Conservation (phyloP, 1,140 invertebrate genomes). For the Brachionus koreanus region DNA sequence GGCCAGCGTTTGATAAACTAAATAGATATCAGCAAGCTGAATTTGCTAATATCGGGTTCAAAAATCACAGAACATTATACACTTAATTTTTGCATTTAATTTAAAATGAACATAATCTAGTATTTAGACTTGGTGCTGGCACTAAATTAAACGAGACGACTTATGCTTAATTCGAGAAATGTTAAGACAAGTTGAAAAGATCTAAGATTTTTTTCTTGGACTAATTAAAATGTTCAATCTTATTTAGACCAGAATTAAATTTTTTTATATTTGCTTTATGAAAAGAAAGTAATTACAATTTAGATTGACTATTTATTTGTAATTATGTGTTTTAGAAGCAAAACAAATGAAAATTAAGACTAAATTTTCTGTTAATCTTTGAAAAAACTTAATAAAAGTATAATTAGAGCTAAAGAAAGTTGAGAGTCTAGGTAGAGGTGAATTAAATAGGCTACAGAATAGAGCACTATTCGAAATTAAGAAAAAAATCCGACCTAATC, state of each 20-base stretch:
- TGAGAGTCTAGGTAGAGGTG: neutral
- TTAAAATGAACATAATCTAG: no score
- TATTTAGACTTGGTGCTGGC: no score
- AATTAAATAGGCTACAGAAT: neutral
- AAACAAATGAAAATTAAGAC: neutral
- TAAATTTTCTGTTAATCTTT: conserved; percentile 4
- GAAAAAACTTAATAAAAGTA: neutral
- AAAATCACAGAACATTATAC: neutral
- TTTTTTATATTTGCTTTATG: neutral
- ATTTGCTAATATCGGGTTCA: neutral
- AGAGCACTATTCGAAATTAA: conserved; percentile 5
- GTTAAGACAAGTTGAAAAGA: neutral
- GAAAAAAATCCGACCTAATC: conserved; percentile 31
- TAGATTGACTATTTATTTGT: neutral
- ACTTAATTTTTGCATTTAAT: neutral
- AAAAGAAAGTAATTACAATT: neutral
- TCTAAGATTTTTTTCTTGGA: neutral
- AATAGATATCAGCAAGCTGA: neutral
- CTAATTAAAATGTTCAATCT: neutral
- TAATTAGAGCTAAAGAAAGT: neutral
- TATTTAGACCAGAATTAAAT: neutral
- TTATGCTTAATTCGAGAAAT: neutral
- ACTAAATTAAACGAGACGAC: neutral
- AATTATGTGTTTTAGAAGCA: neutral
- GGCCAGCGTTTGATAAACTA: neutral